phyloP scores from a whole-genome alignment of 2,113 vertebrate species.

The Osmerus mordax region DNA sequence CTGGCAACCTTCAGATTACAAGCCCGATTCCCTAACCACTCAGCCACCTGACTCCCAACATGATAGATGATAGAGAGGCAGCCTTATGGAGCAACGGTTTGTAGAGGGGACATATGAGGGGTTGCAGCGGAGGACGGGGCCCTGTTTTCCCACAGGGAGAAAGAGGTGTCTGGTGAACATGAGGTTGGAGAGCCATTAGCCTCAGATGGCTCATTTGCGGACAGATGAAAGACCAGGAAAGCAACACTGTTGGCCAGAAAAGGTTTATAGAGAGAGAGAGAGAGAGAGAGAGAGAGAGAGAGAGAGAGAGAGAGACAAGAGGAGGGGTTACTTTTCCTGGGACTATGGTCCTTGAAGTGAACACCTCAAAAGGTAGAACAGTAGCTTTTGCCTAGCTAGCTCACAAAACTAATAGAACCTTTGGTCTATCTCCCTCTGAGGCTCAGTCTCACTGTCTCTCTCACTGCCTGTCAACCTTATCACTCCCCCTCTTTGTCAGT shows the following conservation, averaged over 20 bases:
- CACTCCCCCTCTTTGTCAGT: slow-evolving; percentile 4
- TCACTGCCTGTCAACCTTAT: slow-evolving; percentile 13
- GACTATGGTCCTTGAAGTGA: neutral
- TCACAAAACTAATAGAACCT: neutral
- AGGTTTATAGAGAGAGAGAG: neutral
- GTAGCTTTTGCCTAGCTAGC: slow-evolving; percentile 11
- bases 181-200: neutral
- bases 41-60: too few species aligned
- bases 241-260: neutral
- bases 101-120: neutral
- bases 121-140: neutral
- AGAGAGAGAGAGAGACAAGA: neutral
- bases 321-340: neutral
- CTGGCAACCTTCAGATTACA: too few species aligned
- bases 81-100: slow-evolving; percentile 6
- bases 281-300: neutral
- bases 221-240: neutral
- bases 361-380: slow-evolving; percentile 20
- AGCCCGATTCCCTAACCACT: too few species aligned
- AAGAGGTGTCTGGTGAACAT: neutral
- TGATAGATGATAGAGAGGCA: slow-evolving; percentile 11
- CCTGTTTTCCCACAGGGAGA: neutral
- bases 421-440: neutral
- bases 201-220: neutral
- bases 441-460: slow-evolving; percentile 1